These are phyloP conservation scores for Centrocercus urophasianus DNA, from an alignment of 2,113 vertebrate genomes.

Conservation along the genomic window DNA sequence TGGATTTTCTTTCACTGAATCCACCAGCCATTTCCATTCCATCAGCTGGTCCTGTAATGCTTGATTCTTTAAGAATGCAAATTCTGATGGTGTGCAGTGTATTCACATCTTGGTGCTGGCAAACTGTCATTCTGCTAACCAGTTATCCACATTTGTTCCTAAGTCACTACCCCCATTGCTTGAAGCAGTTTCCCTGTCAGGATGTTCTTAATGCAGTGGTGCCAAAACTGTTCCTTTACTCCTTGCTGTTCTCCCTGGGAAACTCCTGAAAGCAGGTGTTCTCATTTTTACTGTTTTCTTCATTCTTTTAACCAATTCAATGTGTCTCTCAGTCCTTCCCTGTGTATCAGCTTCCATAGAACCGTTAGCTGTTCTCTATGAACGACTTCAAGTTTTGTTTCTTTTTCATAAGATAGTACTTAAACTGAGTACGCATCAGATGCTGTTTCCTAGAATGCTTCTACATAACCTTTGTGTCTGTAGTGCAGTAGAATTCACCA, in stretches of 20 bases:
- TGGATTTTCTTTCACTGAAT: not conserved
- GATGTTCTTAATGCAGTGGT: not conserved
- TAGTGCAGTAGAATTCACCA: not conserved
- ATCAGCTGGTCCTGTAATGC: not conserved
- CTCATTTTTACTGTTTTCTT: not conserved
- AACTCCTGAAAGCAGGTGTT: not conserved
- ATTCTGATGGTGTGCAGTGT: not conserved
- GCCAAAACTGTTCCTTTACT: not conserved
- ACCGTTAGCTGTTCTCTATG: rapidly evolving
- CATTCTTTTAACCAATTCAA: not conserved
- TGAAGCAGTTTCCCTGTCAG: not conserved
- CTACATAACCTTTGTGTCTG: not conserved
- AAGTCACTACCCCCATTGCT: not conserved
- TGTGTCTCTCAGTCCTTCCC: not conserved
- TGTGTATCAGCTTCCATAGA: not conserved
- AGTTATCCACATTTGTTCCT: not conserved
- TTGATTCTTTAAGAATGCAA: not conserved
- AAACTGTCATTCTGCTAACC: not conserved
- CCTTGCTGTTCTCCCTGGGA: not conserved
- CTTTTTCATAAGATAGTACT: not conserved
- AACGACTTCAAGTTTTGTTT: not conserved
- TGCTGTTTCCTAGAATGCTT: not conserved
- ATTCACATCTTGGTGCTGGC: not conserved
- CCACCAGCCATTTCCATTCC: not conserved
- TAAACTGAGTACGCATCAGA: not conserved